A percentile compares a stretch with the other conserved stretches of the same genome.
Evolutionary conservation across 1,140 invertebrate species (phyloP).

Genomic region (Bombus superbus): DNA sequence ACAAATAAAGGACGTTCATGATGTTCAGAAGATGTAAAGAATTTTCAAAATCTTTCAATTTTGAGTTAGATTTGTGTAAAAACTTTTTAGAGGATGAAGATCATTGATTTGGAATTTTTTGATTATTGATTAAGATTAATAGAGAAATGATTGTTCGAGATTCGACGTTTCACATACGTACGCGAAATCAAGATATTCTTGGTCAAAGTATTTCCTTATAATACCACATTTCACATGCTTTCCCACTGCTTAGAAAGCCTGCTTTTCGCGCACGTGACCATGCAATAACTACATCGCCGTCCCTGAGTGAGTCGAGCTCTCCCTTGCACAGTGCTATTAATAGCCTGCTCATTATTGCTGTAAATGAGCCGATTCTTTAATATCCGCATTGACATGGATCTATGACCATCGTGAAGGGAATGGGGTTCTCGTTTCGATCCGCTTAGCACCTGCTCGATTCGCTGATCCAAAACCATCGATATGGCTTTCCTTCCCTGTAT

Average conservation of each 20-base stretch:
- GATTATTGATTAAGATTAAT: background rate
- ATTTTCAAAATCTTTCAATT: too few relatives aligned
- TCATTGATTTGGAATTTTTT: background rate
- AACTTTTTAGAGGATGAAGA: too few relatives aligned
- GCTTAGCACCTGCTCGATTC: constrained; percentile 47
- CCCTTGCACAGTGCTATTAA: constrained; percentile 75
- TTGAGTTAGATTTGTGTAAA: too few relatives aligned
- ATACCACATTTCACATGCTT: background rate
- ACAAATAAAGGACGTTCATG: too few relatives aligned
- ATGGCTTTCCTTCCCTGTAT: background rate
- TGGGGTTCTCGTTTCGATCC: constrained; percentile 2
- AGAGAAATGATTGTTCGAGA: background rate
- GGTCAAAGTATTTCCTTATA: background rate
- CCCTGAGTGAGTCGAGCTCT: constrained; percentile 15
- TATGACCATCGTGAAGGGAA: constrained; percentile 32
- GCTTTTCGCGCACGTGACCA: constrained; percentile 35
- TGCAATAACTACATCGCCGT: background rate
- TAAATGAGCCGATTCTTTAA: constrained; percentile 82
- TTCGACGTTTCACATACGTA: background rate
- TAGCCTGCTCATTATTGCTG: constrained; percentile 81
- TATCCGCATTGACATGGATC: constrained; percentile 77
- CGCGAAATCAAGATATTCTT: background rate
- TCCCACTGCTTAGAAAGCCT: constrained; percentile 35
- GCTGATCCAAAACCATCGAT: constrained; percentile 20
- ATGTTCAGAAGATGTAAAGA: too few relatives aligned